Conservation (phyloP, 1,140 invertebrate species). For the Bombus picipes region DNA sequence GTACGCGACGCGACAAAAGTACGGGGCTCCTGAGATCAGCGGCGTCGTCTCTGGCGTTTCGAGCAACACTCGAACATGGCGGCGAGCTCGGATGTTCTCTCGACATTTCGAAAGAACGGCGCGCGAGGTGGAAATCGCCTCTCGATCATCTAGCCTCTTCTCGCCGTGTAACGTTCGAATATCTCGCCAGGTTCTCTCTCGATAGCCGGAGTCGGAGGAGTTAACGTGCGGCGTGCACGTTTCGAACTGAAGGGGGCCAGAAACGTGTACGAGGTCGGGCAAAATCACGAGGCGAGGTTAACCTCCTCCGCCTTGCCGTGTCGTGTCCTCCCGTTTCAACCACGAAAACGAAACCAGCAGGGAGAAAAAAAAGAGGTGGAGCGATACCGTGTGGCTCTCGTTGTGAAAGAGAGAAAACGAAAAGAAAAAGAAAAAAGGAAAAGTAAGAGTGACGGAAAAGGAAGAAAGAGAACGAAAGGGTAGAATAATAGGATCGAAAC, state of each 20-base stretch:
- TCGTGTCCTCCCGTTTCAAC: slow-evolving; percentile 19
- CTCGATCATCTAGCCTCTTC: slow-evolving; percentile 18
- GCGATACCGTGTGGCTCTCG: neutral
- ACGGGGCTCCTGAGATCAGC: neutral
- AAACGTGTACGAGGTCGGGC: slow-evolving; percentile 22
- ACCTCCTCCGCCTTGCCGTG: slow-evolving; percentile 7
- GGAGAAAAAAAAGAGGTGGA: slow-evolving; percentile 11
- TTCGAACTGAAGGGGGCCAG: slow-evolving; percentile 18
- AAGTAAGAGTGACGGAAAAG: slow-evolving; percentile 28
- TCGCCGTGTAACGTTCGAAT: slow-evolving; percentile 58
- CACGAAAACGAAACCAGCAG: slow-evolving; percentile 26
- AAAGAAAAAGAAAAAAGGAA: slow-evolving; percentile 30
- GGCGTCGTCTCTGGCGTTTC: slow-evolving; percentile 9
- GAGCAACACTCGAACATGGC: slow-evolving; percentile 33
- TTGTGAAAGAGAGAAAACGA: slow-evolving; percentile 32
- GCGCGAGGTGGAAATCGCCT: slow-evolving; percentile 31
- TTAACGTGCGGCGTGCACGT: slow-evolving; percentile 19
- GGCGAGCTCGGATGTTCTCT: slow-evolving; percentile 51
- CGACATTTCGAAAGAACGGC: slow-evolving; percentile 47
- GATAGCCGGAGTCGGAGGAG: slow-evolving; percentile 36
- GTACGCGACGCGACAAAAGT: too few relatives aligned
- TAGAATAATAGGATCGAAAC: slow-evolving; percentile 51
- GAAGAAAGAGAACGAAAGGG: slow-evolving; percentile 31
- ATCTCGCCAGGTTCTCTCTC: slow-evolving; percentile 61
- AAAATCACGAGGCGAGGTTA: slow-evolving; percentile 31